These are phyloP conservation scores for Melanophora roralis DNA, from an alignment of 2,888 invertebrate genomes.

Conservation along the genomic window DNA sequence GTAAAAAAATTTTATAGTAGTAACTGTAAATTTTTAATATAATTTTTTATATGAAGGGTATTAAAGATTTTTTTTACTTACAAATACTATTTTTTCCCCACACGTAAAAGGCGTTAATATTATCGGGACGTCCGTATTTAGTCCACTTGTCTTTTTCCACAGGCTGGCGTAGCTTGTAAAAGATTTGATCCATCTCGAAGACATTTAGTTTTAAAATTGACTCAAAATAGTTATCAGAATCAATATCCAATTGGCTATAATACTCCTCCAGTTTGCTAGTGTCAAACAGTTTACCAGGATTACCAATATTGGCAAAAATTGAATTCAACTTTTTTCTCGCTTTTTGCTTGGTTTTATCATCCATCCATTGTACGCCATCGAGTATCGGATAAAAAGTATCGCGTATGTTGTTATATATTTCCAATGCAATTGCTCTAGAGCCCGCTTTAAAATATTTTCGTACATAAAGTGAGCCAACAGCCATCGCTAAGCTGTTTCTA, in stretches of 20 bases:
- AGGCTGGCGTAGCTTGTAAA: slow-evolving; percentile 85
- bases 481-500: slow-evolving; percentile 81
- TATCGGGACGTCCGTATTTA: slow-evolving; percentile 88
- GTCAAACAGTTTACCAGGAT: slow-evolving; percentile 92
- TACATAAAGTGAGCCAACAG: slow-evolving; percentile 91
- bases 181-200: slow-evolving; percentile 88
- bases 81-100: slow-evolving; percentile 92
- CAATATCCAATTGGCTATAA: slow-evolving; percentile 86
- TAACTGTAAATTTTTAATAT: too few relatives aligned
- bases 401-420: slow-evolving; percentile 92
- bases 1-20: too few relatives aligned
- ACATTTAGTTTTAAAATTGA: slow-evolving; percentile 87
- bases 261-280: slow-evolving; percentile 88
- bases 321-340: slow-evolving; percentile 88
- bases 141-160: slow-evolving; percentile 92
- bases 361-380: slow-evolving; percentile 94
- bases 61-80: too few relatives aligned
- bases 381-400: slow-evolving; percentile 89
- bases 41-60: too few relatives aligned
- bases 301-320: slow-evolving; percentile 94
- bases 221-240: slow-evolving; percentile 84
- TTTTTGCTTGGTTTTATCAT: slow-evolving; percentile 85
- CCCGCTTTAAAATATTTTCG: slow-evolving; percentile 91
- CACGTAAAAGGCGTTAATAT: slow-evolving; percentile 92
- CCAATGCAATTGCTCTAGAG: slow-evolving; percentile 88